phyloP scores from a whole-genome alignment of 2,888 invertebrate species.

The Perithous albicinctus region DNA sequence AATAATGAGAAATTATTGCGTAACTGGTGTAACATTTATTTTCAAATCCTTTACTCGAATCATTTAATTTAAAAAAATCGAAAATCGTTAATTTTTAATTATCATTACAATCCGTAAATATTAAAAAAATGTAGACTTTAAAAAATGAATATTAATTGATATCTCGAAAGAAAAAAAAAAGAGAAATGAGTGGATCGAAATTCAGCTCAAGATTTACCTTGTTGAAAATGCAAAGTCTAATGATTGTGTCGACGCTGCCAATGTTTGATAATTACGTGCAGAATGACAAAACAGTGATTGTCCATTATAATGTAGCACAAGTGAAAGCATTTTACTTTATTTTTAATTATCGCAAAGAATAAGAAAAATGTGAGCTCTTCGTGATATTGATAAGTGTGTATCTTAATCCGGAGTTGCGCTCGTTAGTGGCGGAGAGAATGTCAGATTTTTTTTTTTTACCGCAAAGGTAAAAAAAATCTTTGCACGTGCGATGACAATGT shows the following conservation, averaged over 20 bases:
- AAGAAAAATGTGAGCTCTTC: slow-evolving; percentile 5
- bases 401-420: not conserved
- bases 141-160: too few species aligned
- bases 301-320: not conserved
- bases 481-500: not conserved
- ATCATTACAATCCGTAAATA: too few species aligned
- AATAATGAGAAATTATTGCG: too few species aligned
- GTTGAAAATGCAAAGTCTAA: not conserved
- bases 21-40: too few species aligned
- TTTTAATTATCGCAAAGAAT: not conserved
- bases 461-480: not conserved
- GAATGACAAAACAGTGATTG: not conserved
- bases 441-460: too few species aligned
- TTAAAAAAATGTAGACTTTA: too few species aligned
- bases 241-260: not conserved
- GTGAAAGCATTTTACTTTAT: slow-evolving; percentile 16
- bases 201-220: not conserved
- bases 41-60: too few species aligned
- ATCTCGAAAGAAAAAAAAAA: too few species aligned
- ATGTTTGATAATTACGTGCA: not conserved
- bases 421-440: not conserved
- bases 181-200: not conserved
- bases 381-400: not conserved
- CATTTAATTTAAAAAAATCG: too few species aligned
- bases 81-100: too few species aligned